Base-by-base conservation (phyloP, 2,888 invertebrate species). In the Choristoneura rosaceana region DNA sequence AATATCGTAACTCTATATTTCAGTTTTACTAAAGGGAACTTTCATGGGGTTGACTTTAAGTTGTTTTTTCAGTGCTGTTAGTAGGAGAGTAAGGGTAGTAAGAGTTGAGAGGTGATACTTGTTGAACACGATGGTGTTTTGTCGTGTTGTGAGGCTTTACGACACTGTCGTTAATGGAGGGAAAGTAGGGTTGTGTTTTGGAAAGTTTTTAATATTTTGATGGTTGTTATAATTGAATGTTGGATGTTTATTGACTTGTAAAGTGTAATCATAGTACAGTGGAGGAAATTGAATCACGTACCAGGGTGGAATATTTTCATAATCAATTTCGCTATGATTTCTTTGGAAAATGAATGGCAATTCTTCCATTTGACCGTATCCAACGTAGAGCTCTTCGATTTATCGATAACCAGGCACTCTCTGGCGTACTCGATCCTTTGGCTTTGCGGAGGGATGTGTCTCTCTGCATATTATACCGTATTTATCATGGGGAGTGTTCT, bases 161-260 rank as follows among this genome's bases (percentile, higher is more conserved):
- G 67, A 71, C 67, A 68, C 68, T 71, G 71, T 71, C 47, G 71
- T 71, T 38, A 58, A 67, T 63, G 58, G 47, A 55, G 71, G 58
- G 67, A 61, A 71, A 62, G 45, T 52, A 50, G 59, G 34, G 71
- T 34, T 47, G 55, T 41, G 63, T 71, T 62, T n/a, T 9, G 64
- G 34, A 15, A 41, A 62, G 38, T 17, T 62, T 52, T 60, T 52
- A 47, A 50, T 68, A 34, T 68, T 71, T 55, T 71, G 62, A 63
- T 71, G 62, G 58, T 9, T n/a, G n/a, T 58, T 47, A 50, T 68
- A 68, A 63, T 71, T 67, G 38, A 38, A 25, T 47, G 47, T 3
- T 60, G 47, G 5, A 12, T 60, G 60, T 17, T 70, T 15, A 65
- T 65, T 68, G 25, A 62, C 45, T 55, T 47, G 62, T 15, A n/a